phyloP scores from a whole-genome alignment of 2,113 vertebrate species.

The Gasterosteus aculeatus region DNA sequence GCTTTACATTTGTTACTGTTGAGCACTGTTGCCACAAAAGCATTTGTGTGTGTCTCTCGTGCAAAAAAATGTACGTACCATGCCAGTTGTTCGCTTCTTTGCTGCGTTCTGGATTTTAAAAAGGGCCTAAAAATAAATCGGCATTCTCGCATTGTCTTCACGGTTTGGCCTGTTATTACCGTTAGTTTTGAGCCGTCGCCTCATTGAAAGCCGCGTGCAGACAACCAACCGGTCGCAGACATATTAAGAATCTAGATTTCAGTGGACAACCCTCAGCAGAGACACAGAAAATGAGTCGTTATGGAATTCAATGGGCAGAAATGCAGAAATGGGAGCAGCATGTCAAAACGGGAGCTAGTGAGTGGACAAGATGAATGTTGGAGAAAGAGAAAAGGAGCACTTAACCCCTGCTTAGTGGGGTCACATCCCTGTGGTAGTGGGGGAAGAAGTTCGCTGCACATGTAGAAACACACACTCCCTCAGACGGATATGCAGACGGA shows the following conservation, averaged over 20 bases:
- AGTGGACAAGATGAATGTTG: constrained; percentile 63
- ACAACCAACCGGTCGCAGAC: too few relatives aligned
- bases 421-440: constrained; percentile 66
- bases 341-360: constrained; percentile 37
- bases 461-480: constrained; percentile 22
- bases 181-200: background rate
- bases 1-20: constrained; percentile 40
- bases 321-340: constrained; percentile 50
- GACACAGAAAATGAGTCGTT: constrained; percentile 24
- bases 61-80: background rate
- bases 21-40: background rate
- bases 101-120: background rate
- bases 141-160: background rate
- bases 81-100: background rate
- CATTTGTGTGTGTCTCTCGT: background rate
- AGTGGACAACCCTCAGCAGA: constrained; percentile 13
- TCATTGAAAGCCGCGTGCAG: background rate
- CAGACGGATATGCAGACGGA: constrained; percentile 28
- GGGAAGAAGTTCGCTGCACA: constrained; percentile 54
- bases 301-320: constrained; percentile 37
- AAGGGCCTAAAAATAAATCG: background rate
- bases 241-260: constrained; percentile 9
- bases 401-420: constrained; percentile 77
- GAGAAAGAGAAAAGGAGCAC: constrained; percentile 71
- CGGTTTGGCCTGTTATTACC: background rate